Base-by-base conservation (phyloP, 2,888 invertebrate species). In the Ptilodon capucinus region DNA sequence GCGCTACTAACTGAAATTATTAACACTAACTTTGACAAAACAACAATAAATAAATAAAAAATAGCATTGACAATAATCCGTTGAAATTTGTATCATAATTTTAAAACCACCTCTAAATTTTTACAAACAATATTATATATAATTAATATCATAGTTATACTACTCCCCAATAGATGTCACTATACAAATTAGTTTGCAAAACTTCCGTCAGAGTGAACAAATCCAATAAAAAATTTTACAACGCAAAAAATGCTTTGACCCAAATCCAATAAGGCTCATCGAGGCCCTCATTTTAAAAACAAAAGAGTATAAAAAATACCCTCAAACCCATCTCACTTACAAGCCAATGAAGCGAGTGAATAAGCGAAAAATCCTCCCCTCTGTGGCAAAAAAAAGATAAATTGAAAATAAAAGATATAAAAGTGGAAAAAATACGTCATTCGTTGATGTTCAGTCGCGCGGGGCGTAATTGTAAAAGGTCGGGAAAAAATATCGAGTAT, bases 331-430 rank as follows among this genome's bases (percentile, higher is more conserved):
- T 84, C 84, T 88, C 90, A 84, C 86, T 89, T 86, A 84, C 86
- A 78, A 88, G 87, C 87, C 90, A 90, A 90, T 90, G 90, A 89
- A 86, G 89, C 87, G 86, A 76, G 86, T 85, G 87, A 89, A 90
- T 87, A 89, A 84, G 84, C 87, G 86, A 89, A 86, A 90, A 91
- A 90, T 88, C 86, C 84, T 79, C 79, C 79, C 71, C 73, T 64
- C 72, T 83, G 86, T 80, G 84, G 84, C 21, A 85, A 87, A 89
- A 88, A n/a, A 87, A 86, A 85, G 83, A 82, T 83, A 82, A 83
- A 86, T 80, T 80, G 78, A 70, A 84, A 83, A 40, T 25, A 25
- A 39, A 79, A n/a, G n/a, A n/a, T n/a, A 40, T 62, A 78, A 80
- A 77, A 64, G 60, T 55, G 48, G 64, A 66, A 79, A 81, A 83